Evolutionary conservation across 2,113 vertebrate genomes (phyloP), one percentile per base, ranked within the genome.

Genomic region (Setophaga coronata): DNA sequence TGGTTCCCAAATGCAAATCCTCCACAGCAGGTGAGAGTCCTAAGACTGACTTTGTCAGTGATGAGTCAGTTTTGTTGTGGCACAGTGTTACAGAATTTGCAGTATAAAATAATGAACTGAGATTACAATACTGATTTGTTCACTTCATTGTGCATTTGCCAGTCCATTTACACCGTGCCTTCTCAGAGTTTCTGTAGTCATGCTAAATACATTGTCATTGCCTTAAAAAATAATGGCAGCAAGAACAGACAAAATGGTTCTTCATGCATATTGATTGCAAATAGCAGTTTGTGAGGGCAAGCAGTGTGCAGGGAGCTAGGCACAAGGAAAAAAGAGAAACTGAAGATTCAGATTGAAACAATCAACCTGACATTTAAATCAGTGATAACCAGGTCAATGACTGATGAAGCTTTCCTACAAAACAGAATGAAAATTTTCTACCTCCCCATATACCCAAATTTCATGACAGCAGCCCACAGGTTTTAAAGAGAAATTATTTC

Each of bases 321-420:
- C 60, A 62, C 28, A 50, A 62, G 10, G 21, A 7, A 26, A 33
- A 60, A 78, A 81, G 25, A 38, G 14, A 61, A 73, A 50, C 5
- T 50, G 62, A 45, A 67, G 40, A 54, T 54, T 84, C 26, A 38
- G 36, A 38, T 38, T 93, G 43, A 71, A 96, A 96, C n/a, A 57
- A 86, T 66, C 36, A 90, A 40, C 14, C n/a, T 71, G 43, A 29
- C 25, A 16, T 89, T 93, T 90, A 58, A 60, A 87, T 69, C 20
- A 33, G 70, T 40, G 56, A 70, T 36, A 29, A 54, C 33, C 14
- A 80, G 86, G 91, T 82, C 67, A 92, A 47, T 81, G 42, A 47
- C 38, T 90, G 21, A 48, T 78, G 78, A 94, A 94, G n/a, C 48
- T 94, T 96, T 97, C 88, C 87, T 95, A 51, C 54, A 77, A 92